Evolutionary conservation across 1,140 invertebrate species (phyloP).

Genomic region (Heliconius nattereri): DNA sequence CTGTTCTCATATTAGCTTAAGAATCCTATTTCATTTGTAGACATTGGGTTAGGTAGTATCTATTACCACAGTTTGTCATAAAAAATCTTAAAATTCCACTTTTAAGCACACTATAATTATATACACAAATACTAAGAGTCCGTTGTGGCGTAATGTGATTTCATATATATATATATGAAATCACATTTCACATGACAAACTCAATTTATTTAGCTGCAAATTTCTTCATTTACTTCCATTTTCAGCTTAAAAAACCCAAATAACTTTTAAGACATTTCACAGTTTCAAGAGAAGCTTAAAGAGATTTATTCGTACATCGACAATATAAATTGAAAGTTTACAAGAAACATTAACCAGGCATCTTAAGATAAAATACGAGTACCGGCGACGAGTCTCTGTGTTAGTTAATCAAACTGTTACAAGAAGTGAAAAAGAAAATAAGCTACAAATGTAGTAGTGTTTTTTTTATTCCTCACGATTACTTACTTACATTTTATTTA

Average conservation of each 20-base stretch:
- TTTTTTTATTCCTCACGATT: not conserved
- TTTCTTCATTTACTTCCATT: not conserved
- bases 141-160: too few relatives aligned
- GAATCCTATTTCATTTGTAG: too few relatives aligned
- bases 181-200: not conserved
- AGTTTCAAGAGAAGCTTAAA: not conserved
- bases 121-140: too few relatives aligned
- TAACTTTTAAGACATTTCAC: not conserved
- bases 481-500: not conserved
- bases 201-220: too few relatives aligned
- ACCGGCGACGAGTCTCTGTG: not conserved
- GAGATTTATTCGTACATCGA: not conserved
- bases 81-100: too few relatives aligned
- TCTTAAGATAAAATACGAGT: conserved; percentile 4
- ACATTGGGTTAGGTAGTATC: too few relatives aligned
- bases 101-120: too few relatives aligned
- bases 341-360: not conserved
- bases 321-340: conserved; percentile 12
- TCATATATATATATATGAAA: too few relatives aligned
- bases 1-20: too few relatives aligned
- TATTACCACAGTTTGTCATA: too few relatives aligned
- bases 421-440: not conserved
- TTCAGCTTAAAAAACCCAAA: not conserved
- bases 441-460: not conserved
- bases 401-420: conserved; percentile 11